phyloP scores from a whole-genome alignment of 2,888 invertebrate species.

The Cerastis rubricosa region DNA sequence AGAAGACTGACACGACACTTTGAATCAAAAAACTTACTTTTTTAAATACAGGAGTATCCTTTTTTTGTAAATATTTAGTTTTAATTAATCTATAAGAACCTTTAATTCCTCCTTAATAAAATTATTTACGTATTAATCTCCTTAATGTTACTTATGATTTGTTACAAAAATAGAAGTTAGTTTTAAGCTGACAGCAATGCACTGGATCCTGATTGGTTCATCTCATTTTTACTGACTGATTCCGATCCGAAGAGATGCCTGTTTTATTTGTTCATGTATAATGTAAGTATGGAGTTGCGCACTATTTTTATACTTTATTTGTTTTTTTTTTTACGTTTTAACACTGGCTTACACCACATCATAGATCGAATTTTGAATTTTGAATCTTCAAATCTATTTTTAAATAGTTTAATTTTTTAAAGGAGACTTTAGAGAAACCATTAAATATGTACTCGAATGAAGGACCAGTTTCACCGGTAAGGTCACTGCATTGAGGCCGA shows the following conservation, averaged over 20 bases:
- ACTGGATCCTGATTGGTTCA: neutral
- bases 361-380: too few species aligned
- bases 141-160: neutral
- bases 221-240: too few species aligned
- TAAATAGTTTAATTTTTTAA: neutral
- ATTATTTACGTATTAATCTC: too few species aligned
- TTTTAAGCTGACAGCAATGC: too few species aligned
- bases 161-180: neutral
- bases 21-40: too few species aligned
- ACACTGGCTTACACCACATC: neutral
- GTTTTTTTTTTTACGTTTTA: neutral
- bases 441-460: constrained; percentile 20
- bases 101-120: too few species aligned
- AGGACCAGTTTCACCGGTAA: constrained; percentile 11
- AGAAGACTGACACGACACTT: too few species aligned
- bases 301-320: neutral
- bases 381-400: constrained; percentile 1
- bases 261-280: too few species aligned
- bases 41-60: too few species aligned
- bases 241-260: too few species aligned
- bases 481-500: neutral
- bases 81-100: too few species aligned
- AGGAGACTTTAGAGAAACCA: neutral
- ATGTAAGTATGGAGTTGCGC: neutral
- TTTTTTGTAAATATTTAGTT: too few species aligned